Percentiles rank a stretch among this genome's conserved stretches.
These are phyloP conservation scores for Gastrophysa polygoni DNA, from an alignment of 2,888 invertebrate species.

Conservation along the genomic window DNA sequence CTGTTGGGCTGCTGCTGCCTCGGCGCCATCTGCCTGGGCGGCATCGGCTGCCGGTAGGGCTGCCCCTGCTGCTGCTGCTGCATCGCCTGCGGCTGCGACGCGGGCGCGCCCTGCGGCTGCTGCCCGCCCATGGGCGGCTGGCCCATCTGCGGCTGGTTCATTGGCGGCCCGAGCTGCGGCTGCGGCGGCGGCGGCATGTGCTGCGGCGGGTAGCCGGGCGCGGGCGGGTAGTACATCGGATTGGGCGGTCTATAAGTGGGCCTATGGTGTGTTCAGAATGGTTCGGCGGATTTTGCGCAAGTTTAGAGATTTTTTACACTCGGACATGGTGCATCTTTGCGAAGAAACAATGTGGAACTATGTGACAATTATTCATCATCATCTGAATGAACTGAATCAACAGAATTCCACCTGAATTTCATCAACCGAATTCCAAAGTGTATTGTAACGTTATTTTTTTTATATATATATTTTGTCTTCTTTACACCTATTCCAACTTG, in stretches of 20 bases:
- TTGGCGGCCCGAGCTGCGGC: constrained; percentile 56
- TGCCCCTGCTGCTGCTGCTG: constrained; percentile 38
- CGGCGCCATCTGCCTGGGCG: constrained; percentile 41
- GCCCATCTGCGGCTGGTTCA: constrained; percentile 49
- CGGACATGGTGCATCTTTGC: too few relatives aligned
- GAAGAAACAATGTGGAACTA: neutral
- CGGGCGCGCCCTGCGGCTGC: constrained; percentile 35
- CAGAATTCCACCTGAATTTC: too few relatives aligned
- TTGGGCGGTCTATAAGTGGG: constrained; percentile 49
- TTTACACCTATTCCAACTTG: too few relatives aligned
- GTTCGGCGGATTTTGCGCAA: neutral
- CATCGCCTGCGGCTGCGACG: constrained; percentile 38
- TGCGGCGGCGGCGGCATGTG: constrained; percentile 51
- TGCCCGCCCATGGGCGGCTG: constrained; percentile 35
- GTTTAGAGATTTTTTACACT: too few relatives aligned
- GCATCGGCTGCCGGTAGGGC: constrained; percentile 29
- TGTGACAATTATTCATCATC: too few relatives aligned
- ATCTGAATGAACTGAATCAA: too few relatives aligned
- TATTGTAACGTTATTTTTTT: too few relatives aligned
- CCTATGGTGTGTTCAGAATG: constrained; percentile 34
- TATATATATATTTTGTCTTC: too few relatives aligned
- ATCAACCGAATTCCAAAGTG: too few relatives aligned
- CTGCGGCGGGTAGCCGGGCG: constrained; percentile 57
- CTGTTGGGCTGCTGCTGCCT: constrained; percentile 40
- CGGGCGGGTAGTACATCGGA: constrained; percentile 54